Conservation (phyloP, 2,113 vertebrate genomes). For the Tetrao urogallus region DNA sequence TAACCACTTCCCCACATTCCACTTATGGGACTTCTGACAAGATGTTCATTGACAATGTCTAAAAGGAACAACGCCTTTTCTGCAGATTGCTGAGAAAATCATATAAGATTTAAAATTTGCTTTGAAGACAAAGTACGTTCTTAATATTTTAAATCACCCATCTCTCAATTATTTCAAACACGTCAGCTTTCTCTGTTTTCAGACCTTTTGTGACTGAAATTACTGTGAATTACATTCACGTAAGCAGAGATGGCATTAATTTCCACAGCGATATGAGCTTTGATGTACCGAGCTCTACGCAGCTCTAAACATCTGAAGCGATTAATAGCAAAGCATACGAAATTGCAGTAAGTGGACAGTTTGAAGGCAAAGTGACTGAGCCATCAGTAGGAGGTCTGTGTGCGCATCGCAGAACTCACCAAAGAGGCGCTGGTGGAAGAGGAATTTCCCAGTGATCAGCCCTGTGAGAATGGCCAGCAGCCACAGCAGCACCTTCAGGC, state of each 20-base stretch:
- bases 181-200: background rate
- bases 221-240: background rate
- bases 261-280: background rate
- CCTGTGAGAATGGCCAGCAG: conserved; percentile 90
- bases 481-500: conserved; percentile 94
- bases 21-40: background rate
- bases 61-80: background rate
- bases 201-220: background rate
- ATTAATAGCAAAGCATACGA: background rate
- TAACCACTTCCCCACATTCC: background rate
- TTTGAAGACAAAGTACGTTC: background rate
- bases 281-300: background rate
- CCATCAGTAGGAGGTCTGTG: background rate
- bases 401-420: conserved; percentile 82
- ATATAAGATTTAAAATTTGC: background rate
- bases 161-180: background rate
- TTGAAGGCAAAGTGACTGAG: background rate
- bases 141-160: background rate
- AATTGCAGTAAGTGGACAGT: background rate
- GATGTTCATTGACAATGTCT: accelerated
- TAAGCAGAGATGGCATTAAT: background rate
- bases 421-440: conserved; percentile 95
- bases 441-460: conserved; percentile 92
- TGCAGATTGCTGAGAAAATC: background rate
- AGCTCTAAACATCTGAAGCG: background rate